Percentiles rank a stretch among this genome's conserved stretches.
phyloP scores from a whole-genome alignment of 2,888 invertebrate species.

The Cerastis rubricosa region DNA sequence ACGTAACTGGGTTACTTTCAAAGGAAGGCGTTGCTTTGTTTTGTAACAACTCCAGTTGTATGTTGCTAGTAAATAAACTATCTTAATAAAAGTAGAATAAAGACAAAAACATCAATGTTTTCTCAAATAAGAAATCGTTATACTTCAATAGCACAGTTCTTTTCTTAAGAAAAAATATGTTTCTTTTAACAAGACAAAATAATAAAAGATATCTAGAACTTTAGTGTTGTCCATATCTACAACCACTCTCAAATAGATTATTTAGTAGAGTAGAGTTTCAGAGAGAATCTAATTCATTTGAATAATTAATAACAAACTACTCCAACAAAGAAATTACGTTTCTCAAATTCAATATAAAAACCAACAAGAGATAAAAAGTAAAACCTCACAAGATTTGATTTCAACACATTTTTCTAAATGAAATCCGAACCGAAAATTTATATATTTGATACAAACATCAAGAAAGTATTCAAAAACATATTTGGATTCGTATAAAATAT shows the following conservation, averaged over 20 bases:
- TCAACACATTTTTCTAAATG: constrained; percentile 7
- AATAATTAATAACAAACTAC: constrained; percentile 15
- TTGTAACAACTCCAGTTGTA: not conserved
- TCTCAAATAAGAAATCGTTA: not conserved
- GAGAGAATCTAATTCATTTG: constrained; percentile 15
- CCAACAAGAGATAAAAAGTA: constrained; percentile 4
- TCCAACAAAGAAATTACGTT: constrained; percentile 2
- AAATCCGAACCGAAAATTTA: constrained; percentile 18
- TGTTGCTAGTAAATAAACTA: not conserved
- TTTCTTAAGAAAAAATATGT: not conserved
- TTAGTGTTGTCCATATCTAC: not conserved
- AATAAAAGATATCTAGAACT: not conserved
- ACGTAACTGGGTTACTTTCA: not conserved
- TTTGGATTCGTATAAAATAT: constrained; percentile 54
- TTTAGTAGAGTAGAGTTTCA: constrained; percentile 11
- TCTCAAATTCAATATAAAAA: not conserved
- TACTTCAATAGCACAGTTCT: not conserved
- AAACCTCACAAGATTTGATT: constrained; percentile 12
- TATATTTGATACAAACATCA: constrained; percentile 44
- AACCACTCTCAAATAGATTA: not conserved
- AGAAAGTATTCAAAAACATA: constrained; percentile 47
- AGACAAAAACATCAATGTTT: not conserved
- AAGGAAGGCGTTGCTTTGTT: not conserved
- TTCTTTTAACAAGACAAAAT: not conserved
- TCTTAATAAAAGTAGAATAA: not conserved